phyloP scores from a whole-genome alignment of 2,888 invertebrate species.

The Saturnia japonica region DNA sequence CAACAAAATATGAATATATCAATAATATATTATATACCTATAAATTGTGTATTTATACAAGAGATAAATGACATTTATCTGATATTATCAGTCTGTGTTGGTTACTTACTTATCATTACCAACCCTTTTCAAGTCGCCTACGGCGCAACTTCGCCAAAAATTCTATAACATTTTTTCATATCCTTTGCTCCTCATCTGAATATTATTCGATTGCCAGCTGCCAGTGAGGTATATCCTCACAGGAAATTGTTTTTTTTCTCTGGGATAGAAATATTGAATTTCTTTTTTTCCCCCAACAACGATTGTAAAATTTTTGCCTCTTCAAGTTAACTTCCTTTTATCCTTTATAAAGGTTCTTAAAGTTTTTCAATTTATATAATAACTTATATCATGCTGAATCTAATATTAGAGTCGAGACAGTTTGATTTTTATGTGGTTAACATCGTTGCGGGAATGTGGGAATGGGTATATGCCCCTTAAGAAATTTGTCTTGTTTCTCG shows the following conservation, averaged over 20 bases:
- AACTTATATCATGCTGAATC: slow-evolving; percentile 39
- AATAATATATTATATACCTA: too few relatives aligned
- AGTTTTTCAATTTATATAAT: slow-evolving; percentile 37
- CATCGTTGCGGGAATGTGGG: slow-evolving; percentile 45
- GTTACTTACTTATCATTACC: slow-evolving; percentile 31
- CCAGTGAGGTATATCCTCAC: slow-evolving; percentile 39
- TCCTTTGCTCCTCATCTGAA: slow-evolving; percentile 52
- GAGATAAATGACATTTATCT: background rate
- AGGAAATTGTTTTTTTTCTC: slow-evolving; percentile 53
- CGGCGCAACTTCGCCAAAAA: slow-evolving; percentile 37
- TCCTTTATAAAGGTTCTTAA: slow-evolving; percentile 24
- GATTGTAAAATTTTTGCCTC: slow-evolving; percentile 38
- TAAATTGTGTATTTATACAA: background rate
- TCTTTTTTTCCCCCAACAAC: slow-evolving; percentile 34
- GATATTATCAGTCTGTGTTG: too few relatives aligned
- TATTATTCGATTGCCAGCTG: slow-evolving; percentile 59
- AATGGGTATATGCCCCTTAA: slow-evolving; percentile 46
- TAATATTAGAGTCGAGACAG: slow-evolving; percentile 41
- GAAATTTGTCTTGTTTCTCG: slow-evolving; percentile 60
- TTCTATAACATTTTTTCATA: slow-evolving; percentile 52
- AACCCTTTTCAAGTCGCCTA: slow-evolving; percentile 33
- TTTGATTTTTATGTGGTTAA: slow-evolving; percentile 41
- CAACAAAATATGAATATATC: too few relatives aligned
- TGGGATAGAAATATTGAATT: slow-evolving; percentile 42
- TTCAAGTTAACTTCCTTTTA: slow-evolving; percentile 23